Evolutionary conservation across 2,113 vertebrate genomes (phyloP).

Genomic region (Leptodactylus fuscus): DNA sequence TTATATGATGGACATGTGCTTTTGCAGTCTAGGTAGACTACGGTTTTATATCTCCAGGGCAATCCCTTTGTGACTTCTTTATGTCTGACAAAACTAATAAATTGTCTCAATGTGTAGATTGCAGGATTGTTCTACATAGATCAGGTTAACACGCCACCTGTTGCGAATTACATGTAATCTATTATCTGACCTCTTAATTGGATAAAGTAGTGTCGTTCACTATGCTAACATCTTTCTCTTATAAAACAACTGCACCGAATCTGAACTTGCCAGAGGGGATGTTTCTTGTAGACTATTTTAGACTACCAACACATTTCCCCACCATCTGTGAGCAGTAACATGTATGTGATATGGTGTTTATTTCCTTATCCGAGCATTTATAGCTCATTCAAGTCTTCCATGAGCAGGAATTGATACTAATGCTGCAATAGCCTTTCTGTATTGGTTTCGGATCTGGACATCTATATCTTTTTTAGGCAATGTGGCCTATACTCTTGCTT

Average conservation of each 20-base stretch:
- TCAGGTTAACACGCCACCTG: conserved; percentile 36
- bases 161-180: conserved; percentile 44
- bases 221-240: conserved; percentile 37
- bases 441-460: neutral
- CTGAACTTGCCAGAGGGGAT: neutral
- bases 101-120: conserved; percentile 29
- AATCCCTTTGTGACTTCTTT: conserved; percentile 5
- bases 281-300: neutral
- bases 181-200: conserved; percentile 57
- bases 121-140: conserved; percentile 19
- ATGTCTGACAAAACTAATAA: conserved; percentile 21
- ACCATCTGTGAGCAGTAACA: conserved; percentile 16
- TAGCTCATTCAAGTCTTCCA: neutral
- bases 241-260: conserved; percentile 40
- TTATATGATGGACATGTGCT: neutral
- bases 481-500: too few species aligned
- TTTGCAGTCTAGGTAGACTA: neutral
- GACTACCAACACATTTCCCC: neutral
- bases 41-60: neutral
- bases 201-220: conserved; percentile 46
- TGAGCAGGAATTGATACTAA: neutral
- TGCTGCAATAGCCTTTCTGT: neutral
- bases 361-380: neutral
- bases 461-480: neutral
- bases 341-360: neutral